phyloP scores from a whole-genome alignment of 2,888 invertebrate species.

The Bellardia bayeri region DNA sequence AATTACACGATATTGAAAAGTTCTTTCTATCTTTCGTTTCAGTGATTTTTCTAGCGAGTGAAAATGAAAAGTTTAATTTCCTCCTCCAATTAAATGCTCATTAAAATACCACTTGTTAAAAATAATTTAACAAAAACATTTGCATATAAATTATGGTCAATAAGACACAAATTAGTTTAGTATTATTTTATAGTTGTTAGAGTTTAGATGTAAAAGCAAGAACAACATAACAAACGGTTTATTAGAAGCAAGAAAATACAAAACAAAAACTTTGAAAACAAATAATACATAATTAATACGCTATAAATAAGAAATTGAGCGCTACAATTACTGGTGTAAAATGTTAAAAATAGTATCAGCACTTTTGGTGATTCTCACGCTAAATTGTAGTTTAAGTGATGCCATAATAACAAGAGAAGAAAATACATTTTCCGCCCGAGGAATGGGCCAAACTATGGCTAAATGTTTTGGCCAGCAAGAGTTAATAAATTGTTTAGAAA shows the following conservation, averaged over 20 bases:
- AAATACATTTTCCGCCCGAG: conserved; percentile 55
- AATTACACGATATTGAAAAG: conserved; percentile 75
- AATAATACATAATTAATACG: not conserved
- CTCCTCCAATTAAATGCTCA: not conserved
- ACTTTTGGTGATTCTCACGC: conserved; percentile 22
- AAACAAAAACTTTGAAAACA: not conserved
- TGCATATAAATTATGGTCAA: conserved; percentile 61
- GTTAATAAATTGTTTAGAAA: conserved; percentile 83
- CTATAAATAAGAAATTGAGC: conserved; percentile 20
- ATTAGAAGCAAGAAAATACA: not conserved
- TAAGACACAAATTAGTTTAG: conserved; percentile 51
- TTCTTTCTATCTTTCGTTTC: conserved; percentile 59
- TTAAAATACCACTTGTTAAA: not conserved
- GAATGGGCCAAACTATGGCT: conserved; percentile 77
- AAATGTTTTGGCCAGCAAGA: conserved; percentile 78
- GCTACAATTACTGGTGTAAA: conserved; percentile 15
- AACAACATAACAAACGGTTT: not conserved
- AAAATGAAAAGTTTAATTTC: conserved; percentile 45
- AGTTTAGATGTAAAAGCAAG: conserved; percentile 11
- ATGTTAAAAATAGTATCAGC: conserved; percentile 40
- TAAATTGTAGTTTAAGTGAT: conserved; percentile 15
- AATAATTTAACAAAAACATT: conserved; percentile 33
- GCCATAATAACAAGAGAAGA: conserved; percentile 34
- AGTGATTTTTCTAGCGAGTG: conserved; percentile 19
- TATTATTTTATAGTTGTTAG: conserved; percentile 45